Evolutionary conservation across 2,888 invertebrate species (phyloP), one percentile per base, ranked within the genome.

Genomic region (Lissonota sp.): DNA sequence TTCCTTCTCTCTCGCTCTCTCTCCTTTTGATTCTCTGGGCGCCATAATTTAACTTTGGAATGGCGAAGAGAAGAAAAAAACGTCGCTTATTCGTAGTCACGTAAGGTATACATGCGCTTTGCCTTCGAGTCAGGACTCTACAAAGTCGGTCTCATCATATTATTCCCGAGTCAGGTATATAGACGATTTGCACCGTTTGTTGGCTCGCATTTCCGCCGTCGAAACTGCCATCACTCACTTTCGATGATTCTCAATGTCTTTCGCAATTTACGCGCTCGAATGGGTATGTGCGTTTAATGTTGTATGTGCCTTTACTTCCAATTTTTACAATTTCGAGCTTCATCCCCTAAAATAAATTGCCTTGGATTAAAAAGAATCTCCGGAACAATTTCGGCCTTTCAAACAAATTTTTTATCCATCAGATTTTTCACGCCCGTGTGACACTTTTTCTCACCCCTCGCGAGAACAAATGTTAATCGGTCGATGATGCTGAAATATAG

Each of bases 131-230:
- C n/a, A 53, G 14, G 40, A 49, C 44, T 42, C 5, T 44, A 10
- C 8, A 40, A 39, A 6, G 40, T 78, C 71, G 53, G 53, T 71
- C 44, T 66, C 51, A 58, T 66, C 51, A 58, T 66, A 66, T 72
- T 60, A 57, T 49, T 72, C 42, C 44, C 51, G 66, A 58, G 53
- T 76, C 69, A n/a, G 51, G 51, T 37, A 40, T 14, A 60, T 26
- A 69, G 49, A 81, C 63, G 66, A 86, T 87, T 86, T 87, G 76
- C 84, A 86, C 84, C 80, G 66, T 80, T 77, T 78, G 82, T 77
- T 80, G 80, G 53, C 72, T 71, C 57, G 75, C 71, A 70, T 77
- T 78, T 81, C 80, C 80, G 82, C 71, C 70, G 70, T 76, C 67
- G 79, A 85, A 78, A 49, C 6, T 3, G 26, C 84, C 67, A 80